These are phyloP conservation scores for Nomia melanderi DNA, from an alignment of 1,140 invertebrate genomes.

Conservation along the genomic window DNA sequence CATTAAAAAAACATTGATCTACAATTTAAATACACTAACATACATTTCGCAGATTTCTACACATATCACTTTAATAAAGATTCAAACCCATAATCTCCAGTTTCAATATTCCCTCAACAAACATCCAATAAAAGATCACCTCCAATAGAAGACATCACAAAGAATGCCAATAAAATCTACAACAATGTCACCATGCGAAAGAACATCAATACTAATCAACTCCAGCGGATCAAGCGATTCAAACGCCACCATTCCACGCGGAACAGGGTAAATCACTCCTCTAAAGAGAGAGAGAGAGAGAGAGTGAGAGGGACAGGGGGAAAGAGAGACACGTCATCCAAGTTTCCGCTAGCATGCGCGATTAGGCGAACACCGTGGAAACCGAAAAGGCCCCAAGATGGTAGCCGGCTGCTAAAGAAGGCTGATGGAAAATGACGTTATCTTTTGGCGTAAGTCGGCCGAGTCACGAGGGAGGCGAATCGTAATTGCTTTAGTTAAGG, in stretches of 20 bases:
- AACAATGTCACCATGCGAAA: no score
- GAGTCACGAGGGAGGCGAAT: constrained; percentile 62
- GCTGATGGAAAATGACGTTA: constrained; percentile 70
- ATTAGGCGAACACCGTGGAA: constrained; percentile 29
- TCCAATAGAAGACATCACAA: no score
- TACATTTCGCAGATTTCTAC: no score
- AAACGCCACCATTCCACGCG: not conserved
- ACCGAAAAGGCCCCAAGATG: constrained; percentile 25
- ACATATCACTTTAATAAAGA: no score
- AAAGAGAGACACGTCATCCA: not conserved
- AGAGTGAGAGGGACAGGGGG: no score
- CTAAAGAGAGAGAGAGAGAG: not conserved
- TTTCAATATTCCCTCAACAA: no score
- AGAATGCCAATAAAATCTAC: no score
- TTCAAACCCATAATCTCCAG: no score
- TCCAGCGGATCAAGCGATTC: not conserved
- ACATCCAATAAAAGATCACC: no score
- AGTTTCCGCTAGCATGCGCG: constrained; percentile 22
- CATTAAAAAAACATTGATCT: no score
- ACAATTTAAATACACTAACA: no score
- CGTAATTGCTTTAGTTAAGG: constrained; percentile 76
- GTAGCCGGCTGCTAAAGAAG: constrained; percentile 55
- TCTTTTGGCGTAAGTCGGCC: constrained; percentile 69
- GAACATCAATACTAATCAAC: not conserved
- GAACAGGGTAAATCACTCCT: constrained; percentile 12